A percentile compares a stretch with the other conserved stretches of the same genome.
Evolutionary conservation across 2,113 vertebrate species (phyloP).

Genomic region (Lagopus muta): DNA sequence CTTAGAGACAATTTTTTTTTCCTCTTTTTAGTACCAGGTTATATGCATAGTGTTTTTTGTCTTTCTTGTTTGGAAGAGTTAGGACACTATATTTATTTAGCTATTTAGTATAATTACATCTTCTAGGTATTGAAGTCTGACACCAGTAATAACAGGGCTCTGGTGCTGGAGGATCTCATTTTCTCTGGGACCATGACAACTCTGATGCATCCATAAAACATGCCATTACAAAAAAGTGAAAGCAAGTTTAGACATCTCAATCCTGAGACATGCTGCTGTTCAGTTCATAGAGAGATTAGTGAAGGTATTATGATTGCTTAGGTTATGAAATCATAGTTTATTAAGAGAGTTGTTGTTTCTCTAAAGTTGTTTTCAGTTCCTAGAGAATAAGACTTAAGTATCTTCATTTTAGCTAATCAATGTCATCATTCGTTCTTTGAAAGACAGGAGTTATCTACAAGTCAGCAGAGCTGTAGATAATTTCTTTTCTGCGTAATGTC

Average conservation of each 20-base stretch:
- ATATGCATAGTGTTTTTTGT: rapidly evolving
- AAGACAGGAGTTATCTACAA: neutral
- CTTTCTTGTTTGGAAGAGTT: neutral
- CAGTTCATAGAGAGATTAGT: neutral
- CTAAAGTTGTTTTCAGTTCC: neutral
- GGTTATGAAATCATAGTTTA: neutral
- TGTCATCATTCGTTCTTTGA: neutral
- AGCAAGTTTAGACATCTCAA: neutral
- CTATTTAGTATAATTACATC: neutral
- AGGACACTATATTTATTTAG: neutral
- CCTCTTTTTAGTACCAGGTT: neutral
- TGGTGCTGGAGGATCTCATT: neutral
- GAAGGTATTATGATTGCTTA: neutral
- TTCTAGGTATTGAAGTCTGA: neutral
- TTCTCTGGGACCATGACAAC: neutral
- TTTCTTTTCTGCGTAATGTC: neutral
- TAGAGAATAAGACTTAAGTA: neutral
- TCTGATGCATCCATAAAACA: neutral
- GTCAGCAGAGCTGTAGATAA: neutral
- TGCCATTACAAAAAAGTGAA: neutral
- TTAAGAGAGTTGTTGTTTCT: neutral
- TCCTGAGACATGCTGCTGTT: neutral
- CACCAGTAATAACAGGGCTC: neutral
- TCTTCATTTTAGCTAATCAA: neutral
- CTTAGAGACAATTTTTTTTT: neutral